Base-by-base conservation (phyloP, 2,888 invertebrate genomes). In the Melangyna quadrimaculata region DNA sequence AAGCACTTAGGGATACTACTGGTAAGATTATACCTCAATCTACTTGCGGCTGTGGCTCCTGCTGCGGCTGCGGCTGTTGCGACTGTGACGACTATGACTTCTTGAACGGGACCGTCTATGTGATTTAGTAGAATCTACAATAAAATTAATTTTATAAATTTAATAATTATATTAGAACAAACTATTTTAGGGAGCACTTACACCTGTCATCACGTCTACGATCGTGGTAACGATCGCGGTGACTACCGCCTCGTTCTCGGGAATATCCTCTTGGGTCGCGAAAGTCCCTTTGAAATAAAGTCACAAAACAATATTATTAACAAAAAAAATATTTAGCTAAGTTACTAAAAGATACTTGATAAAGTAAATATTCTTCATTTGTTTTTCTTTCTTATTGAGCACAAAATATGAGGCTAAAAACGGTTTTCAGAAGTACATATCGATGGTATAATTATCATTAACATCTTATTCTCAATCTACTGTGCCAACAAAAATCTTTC, bases 11-110 rank as follows among this genome's bases (percentile, higher is more conserved):
- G 14, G 37, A 37, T 59, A 65, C n/a, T 35, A 55, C 22, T 57
- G 22, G 55, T 55, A 57, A 57, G 17, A 40, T 63, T 22, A 63
- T 40, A 35, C 43, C 0, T 73, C 65, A 29, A 22, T 63, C 40
- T 91, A 91, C 87, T 91, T 91, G 83, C 90, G 91, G 82, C 91
- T 91, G 71, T 90, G 91, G 19, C 86, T 86, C 55, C 86, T 77
- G 78, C 91, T 91, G 12, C 91, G 91, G 57, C 91, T 91, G 77
- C 91, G 91, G 74, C 91, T 90, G 78, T 90, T 91, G 73, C 91
- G 91, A 72, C 91, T 90, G 78, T 90, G 89, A 57, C 89, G 90
- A 84, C 89, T 90, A 17, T 87, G 87, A 69, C 87, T 88, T 53
- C 90, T 81, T 86, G 91, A 91, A 78, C 89, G 90, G 17, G 91